A percentile compares a stretch with the other conserved stretches of the same genome.
These are phyloP conservation scores for Periophthalmus modestus DNA, from an alignment of 2,113 vertebrate genomes.

Conservation along the genomic window DNA sequence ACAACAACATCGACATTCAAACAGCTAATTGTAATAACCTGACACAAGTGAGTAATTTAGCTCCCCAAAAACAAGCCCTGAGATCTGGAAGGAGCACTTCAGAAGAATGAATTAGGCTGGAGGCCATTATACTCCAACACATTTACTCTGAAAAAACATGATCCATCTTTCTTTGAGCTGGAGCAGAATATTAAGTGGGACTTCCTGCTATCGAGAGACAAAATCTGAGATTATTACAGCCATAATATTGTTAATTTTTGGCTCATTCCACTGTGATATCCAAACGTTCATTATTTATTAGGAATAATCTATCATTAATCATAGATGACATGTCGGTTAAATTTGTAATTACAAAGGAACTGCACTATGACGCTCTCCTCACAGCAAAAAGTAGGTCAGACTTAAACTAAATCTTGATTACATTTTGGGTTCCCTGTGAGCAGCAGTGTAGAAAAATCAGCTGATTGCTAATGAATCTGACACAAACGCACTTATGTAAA, in stretches of 20 bases:
- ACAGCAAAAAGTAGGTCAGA: constrained; percentile 60
- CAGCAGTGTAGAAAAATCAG: constrained; percentile 46
- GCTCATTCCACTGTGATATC: constrained; percentile 38
- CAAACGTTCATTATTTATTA: constrained; percentile 60
- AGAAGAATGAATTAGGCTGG: constrained; percentile 61
- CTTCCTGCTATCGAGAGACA: constrained; percentile 17
- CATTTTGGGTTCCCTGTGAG: constrained; percentile 59
- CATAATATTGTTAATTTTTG: constrained; percentile 43
- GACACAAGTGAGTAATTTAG: constrained; percentile 76
- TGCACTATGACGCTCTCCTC: constrained; percentile 49
- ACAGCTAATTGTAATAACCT: constrained; percentile 77
- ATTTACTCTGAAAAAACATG: constrained; percentile 51
- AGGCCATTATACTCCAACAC: constrained; percentile 59
- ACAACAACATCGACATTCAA: constrained; percentile 55
- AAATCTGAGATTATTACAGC: constrained; percentile 42
- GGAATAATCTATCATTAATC: constrained; percentile 68
- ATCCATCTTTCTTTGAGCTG: constrained; percentile 51
- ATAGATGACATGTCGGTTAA: constrained; percentile 59
- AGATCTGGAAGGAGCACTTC: constrained; percentile 65
- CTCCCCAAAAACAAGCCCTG: constrained; percentile 57
- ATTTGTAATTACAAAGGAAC: constrained; percentile 65
- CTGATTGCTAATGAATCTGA: constrained; percentile 55
- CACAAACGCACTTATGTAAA: constrained; percentile 42
- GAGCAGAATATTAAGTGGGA: constrained; percentile 59
- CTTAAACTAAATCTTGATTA: constrained; percentile 62